A percentile compares a stretch with the other conserved stretches of the same genome.
These are phyloP conservation scores for Muraenolepis orangiensis DNA, from an alignment of 2,797 vertebrate genomes.

Conservation along the genomic window DNA sequence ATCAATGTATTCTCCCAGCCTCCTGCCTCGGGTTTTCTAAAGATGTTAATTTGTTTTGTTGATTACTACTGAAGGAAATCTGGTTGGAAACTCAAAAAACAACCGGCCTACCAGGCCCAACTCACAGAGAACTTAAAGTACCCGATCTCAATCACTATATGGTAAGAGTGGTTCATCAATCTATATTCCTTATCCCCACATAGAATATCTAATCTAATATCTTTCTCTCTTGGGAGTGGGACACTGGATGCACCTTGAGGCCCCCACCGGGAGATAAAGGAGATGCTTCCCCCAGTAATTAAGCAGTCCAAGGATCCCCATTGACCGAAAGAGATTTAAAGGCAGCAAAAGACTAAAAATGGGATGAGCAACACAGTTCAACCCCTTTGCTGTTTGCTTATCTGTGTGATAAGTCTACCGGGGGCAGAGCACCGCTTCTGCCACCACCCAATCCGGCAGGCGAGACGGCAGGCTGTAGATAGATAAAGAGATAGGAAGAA, in stretches of 20 bases:
- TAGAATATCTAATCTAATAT: background rate
- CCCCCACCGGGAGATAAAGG: background rate
- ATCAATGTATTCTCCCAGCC: background rate
- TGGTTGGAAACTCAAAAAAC: background rate
- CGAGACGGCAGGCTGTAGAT: background rate
- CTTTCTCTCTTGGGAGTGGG: background rate
- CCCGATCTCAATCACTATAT: background rate
- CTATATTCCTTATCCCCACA: background rate
- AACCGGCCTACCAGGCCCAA: background rate
- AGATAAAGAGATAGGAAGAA: background rate
- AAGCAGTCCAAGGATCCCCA: background rate
- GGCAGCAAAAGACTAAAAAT: background rate
- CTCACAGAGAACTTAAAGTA: background rate
- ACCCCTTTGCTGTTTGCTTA: background rate
- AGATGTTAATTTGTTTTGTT: background rate
- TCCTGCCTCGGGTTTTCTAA: background rate
- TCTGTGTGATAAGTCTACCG: no score
- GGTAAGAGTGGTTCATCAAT: background rate
- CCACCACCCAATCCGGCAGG: background rate
- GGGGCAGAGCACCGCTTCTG: background rate
- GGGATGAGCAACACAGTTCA: background rate
- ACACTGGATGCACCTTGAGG: background rate
- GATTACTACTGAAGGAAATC: background rate
- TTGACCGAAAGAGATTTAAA: background rate
- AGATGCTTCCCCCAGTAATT: background rate